Evolutionary conservation across 2,888 invertebrate genomes (phyloP).

Genomic region (Epinotia bilunana): DNA sequence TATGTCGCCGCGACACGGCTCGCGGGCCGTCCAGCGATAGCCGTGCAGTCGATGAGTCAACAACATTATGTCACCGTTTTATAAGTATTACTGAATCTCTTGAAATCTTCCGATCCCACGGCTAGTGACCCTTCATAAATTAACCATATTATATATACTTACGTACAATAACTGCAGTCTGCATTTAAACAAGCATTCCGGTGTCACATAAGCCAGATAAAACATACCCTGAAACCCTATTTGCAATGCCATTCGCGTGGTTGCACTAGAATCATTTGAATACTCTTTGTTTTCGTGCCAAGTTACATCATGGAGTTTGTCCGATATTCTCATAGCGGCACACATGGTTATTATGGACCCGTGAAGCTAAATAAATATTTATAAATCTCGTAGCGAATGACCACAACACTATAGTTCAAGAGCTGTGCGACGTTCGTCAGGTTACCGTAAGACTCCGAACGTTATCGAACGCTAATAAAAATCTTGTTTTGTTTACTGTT

Average conservation of each 20-base stretch:
- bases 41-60: no score
- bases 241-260: slow-evolving; percentile 28
- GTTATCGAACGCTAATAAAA: neutral
- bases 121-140: neutral
- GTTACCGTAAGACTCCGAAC: neutral
- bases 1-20: no score
- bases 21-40: no score
- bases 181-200: neutral
- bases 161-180: no score
- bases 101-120: neutral
- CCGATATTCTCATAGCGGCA: slow-evolving; percentile 26
- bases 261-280: slow-evolving; percentile 19
- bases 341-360: slow-evolving; percentile 29
- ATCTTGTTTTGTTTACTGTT: no score
- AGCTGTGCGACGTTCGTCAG: neutral
- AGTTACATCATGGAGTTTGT: slow-evolving; percentile 33
- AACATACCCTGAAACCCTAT: slow-evolving; percentile 14
- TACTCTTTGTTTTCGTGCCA: slow-evolving; percentile 37
- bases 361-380: slow-evolving; percentile 40
- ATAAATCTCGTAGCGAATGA: slow-evolving; percentile 26
- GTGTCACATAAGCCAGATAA: slow-evolving; percentile 7
- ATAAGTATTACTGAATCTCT: no score
- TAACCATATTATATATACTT: neutral
- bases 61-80: no score
- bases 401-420: neutral